Conservation (phyloP, 2,113 vertebrate species). For the Sinosuthora webbiana region DNA sequence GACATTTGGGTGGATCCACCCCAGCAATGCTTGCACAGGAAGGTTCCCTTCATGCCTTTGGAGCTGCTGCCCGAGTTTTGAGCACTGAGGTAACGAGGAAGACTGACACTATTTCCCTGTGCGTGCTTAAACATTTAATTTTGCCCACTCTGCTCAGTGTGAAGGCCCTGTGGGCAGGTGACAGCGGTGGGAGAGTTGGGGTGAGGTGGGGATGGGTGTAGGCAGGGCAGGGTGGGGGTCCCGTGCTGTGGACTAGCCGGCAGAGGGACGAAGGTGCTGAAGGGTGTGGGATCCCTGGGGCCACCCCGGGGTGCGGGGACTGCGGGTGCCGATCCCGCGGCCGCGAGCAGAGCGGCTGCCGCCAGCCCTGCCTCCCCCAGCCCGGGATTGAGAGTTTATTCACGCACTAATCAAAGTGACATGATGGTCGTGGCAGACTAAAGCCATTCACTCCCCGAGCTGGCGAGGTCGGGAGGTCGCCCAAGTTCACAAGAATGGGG, state of each 20-base stretch:
- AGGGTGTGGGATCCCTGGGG: background rate
- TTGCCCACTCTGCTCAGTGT: accelerated
- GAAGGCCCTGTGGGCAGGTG: accelerated
- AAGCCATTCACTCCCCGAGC: slow-evolving; percentile 86
- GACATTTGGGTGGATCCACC: background rate
- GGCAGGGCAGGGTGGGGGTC: background rate
- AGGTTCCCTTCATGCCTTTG: accelerated
- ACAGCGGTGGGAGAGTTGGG: accelerated
- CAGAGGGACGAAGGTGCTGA: accelerated
- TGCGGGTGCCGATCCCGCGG: background rate
- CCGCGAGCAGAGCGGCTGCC: background rate
- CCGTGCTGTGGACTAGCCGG: accelerated
- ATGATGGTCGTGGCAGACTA: slow-evolving; percentile 74
- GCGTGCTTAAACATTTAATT: background rate
- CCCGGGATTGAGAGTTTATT: slow-evolving; percentile 70
- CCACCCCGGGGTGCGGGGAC: background rate
- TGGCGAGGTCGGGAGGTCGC: slow-evolving; percentile 81
- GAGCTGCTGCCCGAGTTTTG: background rate
- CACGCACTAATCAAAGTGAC: slow-evolving; percentile 74
- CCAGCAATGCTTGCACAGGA: accelerated
- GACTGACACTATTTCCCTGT: accelerated
- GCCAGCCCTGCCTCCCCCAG: slow-evolving; percentile 19
- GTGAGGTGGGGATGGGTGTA: accelerated
- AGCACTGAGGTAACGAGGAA: accelerated
- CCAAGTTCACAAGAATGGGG: slow-evolving; percentile 80